phyloP scores from a whole-genome alignment of 2,113 vertebrate genomes.

The Dasyprocta punctata region DNA sequence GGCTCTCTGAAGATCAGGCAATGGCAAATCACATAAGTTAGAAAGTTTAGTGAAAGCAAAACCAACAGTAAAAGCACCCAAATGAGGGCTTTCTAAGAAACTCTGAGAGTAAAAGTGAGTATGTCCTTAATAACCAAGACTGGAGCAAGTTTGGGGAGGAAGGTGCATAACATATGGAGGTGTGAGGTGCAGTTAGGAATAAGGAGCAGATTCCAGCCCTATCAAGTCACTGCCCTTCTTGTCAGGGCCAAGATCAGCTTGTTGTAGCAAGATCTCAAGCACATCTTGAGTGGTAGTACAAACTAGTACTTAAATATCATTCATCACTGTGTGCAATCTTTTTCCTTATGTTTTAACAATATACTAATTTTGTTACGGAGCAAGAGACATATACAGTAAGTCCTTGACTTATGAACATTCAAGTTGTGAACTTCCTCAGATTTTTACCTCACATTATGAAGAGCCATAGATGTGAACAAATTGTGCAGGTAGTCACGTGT shows the following conservation, averaged over 20 bases:
- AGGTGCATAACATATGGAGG: neutral
- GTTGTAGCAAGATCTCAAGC: neutral
- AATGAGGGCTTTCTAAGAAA: neutral
- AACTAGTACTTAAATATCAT: neutral
- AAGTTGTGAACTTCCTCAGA: neutral
- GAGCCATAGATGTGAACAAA: neutral
- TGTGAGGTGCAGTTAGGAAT: neutral
- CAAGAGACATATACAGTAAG: neutral
- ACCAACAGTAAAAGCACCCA: neutral
- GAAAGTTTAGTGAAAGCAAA: neutral
- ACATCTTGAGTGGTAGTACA: no score
- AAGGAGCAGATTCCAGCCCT: no score
- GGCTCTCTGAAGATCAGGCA: constrained; percentile 7
- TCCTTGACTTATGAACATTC: neutral
- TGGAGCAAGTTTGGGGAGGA: neutral
- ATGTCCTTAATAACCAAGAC: neutral
- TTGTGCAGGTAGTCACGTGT: neutral
- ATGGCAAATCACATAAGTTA: neutral
- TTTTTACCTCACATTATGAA: neutral
- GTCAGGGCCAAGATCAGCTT: neutral
- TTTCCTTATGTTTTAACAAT: neutral
- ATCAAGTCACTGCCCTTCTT: rapidly evolving
- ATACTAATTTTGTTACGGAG: neutral
- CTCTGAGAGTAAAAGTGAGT: neutral
- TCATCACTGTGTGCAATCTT: neutral